These are phyloP conservation scores for Glaucomys volans DNA, from an alignment of 2,113 vertebrate genomes.

Conservation along the genomic window DNA sequence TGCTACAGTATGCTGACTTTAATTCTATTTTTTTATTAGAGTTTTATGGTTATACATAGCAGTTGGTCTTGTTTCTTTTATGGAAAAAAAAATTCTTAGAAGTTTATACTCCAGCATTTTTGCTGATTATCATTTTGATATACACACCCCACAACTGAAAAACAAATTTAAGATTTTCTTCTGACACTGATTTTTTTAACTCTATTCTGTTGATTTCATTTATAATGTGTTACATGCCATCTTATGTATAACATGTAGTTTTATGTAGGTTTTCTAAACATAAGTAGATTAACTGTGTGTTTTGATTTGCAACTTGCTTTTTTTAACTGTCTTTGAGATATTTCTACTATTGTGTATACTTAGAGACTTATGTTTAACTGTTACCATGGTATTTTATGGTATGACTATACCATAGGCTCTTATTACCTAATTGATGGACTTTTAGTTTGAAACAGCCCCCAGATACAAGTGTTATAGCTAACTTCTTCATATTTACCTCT, in stretches of 20 bases:
- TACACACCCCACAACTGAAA: neutral
- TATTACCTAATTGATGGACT: neutral
- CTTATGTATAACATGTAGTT: neutral
- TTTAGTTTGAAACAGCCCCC: constrained; percentile 1
- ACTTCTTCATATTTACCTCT: neutral
- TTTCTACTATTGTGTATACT: neutral
- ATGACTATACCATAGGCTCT: neutral
- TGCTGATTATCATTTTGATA: neutral
- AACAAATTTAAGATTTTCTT: constrained; percentile 33
- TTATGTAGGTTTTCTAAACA: constrained; percentile 30
- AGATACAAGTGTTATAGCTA: neutral
- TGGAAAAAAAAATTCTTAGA: constrained; percentile 21
- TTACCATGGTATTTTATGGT: constrained; percentile 23
- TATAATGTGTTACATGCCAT: neutral
- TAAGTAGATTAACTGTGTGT: neutral
- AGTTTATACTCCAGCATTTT: constrained; percentile 10
- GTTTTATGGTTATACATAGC: no score
- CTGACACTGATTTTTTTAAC: constrained; percentile 27
- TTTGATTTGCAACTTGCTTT: constrained; percentile 51
- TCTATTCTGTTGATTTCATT: constrained; percentile 33
- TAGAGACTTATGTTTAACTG: neutral
- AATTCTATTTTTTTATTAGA: no score
- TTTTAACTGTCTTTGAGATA: neutral
- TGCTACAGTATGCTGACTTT: no score
- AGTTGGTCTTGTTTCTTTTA: neutral